These are phyloP conservation scores for Ploceus nigricollis DNA, from an alignment of 2,113 vertebrate species.

Conservation along the genomic window DNA sequence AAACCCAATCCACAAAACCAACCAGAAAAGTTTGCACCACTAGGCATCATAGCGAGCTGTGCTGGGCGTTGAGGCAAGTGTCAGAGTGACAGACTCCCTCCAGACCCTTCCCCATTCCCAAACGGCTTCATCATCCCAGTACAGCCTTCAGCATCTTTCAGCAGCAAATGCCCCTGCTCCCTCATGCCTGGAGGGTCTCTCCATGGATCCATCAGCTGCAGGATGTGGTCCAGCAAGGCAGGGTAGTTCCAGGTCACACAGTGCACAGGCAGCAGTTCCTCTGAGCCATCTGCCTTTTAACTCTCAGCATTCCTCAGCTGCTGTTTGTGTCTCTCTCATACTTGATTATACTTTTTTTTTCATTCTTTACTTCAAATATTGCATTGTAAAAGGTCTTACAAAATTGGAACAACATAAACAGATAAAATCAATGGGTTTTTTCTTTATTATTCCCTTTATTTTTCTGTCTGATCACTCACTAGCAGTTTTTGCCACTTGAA, in stretches of 20 bases:
- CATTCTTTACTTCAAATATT: background rate
- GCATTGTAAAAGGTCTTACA: background rate
- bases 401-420: background rate
- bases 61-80: background rate
- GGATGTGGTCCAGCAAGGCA: background rate
- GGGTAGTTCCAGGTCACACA: accelerated
- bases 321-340: background rate
- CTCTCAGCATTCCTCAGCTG: background rate
- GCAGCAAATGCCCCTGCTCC: background rate
- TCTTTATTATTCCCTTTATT: background rate
- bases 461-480: background rate
- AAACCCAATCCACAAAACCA: background rate
- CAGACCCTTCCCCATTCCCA: background rate
- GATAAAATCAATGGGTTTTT: accelerated
- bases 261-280: background rate
- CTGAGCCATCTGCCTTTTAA: background rate
- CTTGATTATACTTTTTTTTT: background rate
- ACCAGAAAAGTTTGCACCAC: background rate
- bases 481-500: background rate
- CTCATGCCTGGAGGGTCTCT: background rate
- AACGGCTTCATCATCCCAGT: background rate
- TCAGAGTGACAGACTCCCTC: background rate
- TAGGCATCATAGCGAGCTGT: background rate
- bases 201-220: background rate
- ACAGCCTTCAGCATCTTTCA: background rate